A percentile compares a stretch with the other conserved stretches of the same genome.
Conservation (phyloP, 2,888 invertebrate species). For the Hyposoter didymator region DNA sequence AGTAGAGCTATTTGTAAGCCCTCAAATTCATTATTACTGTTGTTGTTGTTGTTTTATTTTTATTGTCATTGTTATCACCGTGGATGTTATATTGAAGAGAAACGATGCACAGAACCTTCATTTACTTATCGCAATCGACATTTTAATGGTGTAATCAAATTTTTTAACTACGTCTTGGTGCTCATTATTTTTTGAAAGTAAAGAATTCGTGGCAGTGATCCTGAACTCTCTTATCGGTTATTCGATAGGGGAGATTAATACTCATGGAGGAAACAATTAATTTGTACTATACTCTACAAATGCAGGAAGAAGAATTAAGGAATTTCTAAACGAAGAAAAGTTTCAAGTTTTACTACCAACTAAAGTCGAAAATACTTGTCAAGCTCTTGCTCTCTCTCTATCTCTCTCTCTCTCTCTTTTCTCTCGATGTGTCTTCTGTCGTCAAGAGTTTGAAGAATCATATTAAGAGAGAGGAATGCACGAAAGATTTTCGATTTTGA, state of each 20-base stretch:
- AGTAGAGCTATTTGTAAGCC: background rate
- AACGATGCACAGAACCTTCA: constrained; percentile 57
- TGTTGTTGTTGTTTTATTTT: constrained; percentile 5
- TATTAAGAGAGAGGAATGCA: constrained; percentile 12
- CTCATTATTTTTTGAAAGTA: constrained; percentile 56
- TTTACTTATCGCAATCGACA: constrained; percentile 55
- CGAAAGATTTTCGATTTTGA: background rate
- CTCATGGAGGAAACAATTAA: background rate
- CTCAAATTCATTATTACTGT: background rate
- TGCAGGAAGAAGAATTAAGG: constrained; percentile 23
- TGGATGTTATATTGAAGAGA: constrained; percentile 55
- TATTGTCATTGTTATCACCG: constrained; percentile 48
- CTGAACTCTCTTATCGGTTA: constrained; percentile 54
- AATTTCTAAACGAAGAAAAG: constrained; percentile 24
- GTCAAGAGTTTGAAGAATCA: background rate
- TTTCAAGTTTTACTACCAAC: constrained; percentile 2
- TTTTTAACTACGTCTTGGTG: constrained; percentile 32
- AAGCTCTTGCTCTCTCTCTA: background rate
- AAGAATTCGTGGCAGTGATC: constrained; percentile 50
- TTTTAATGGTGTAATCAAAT: constrained; percentile 12
- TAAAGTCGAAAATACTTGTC: too few relatives aligned
- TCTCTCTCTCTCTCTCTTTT: constrained; percentile 9
- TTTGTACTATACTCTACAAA: background rate
- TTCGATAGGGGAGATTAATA: constrained; percentile 37
- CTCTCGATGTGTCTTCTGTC: background rate